These are phyloP conservation scores for Drosophila kepulauana DNA, from an alignment of 1,140 invertebrate genomes.

Conservation along the genomic window DNA sequence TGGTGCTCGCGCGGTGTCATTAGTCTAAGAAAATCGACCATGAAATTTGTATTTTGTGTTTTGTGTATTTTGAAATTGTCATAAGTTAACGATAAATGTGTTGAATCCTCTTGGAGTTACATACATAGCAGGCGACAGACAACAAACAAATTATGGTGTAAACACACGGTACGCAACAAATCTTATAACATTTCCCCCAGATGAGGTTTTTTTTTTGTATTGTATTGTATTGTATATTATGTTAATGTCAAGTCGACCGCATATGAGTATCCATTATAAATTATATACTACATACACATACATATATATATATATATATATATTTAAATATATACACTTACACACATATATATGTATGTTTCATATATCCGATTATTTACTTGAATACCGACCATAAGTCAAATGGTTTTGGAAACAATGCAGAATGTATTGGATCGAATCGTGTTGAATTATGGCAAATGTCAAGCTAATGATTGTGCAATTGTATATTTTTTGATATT, in stretches of 20 bases:
- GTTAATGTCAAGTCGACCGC: background rate
- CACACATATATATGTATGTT: conserved; percentile 26
- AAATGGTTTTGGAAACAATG: background rate
- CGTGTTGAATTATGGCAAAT: background rate
- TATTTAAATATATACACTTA: conserved; percentile 14
- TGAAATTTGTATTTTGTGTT: background rate
- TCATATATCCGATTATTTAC: background rate
- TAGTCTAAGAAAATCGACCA: conserved; percentile 31
- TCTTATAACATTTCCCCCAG: conserved; percentile 25
- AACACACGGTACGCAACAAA: conserved; percentile 28
- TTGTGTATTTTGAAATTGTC: no score
- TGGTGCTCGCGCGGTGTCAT: conserved; percentile 34
- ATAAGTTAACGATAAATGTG: background rate
- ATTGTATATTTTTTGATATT: conserved; percentile 48
- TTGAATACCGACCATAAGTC: background rate
- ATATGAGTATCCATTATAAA: conserved; percentile 15
- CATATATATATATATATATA: conserved; percentile 28
- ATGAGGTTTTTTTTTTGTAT: background rate
- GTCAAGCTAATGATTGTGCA: conserved; percentile 40
- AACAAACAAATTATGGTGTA: conserved; percentile 7
- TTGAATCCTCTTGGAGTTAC: background rate
- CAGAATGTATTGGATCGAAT: background rate
- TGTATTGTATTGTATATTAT: no score
- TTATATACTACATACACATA: conserved; percentile 9
- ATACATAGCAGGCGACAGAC: conserved; percentile 22